phyloP scores from a whole-genome alignment of 2,797 vertebrate species.

The Melanogrammus aeglefinus region DNA sequence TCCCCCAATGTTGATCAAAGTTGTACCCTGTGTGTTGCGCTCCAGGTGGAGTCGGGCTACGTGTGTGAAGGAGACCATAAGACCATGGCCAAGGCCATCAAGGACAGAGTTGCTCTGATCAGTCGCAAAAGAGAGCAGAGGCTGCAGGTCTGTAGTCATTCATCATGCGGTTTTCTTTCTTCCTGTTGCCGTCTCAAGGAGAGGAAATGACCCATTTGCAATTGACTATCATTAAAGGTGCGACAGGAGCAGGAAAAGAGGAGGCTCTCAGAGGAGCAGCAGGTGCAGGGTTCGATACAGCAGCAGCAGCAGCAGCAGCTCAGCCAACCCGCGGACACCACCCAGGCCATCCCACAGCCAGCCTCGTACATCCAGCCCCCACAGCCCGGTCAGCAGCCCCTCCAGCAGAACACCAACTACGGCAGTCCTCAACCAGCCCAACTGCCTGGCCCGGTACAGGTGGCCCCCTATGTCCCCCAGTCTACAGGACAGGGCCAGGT shows the following conservation, averaged over 20 bases:
- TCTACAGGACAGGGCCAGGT: conserved; percentile 64
- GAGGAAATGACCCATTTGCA: background rate
- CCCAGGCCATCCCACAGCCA: conserved; percentile 50
- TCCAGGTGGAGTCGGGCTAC: conserved; percentile 95
- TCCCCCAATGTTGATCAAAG: background rate
- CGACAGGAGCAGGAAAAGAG: conserved; percentile 92
- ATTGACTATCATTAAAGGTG: conserved; percentile 65
- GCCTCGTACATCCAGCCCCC: conserved; percentile 50
- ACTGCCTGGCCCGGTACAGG: conserved; percentile 42
- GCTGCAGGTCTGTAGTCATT: conserved; percentile 71
- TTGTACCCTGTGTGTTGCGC: conserved; percentile 10
- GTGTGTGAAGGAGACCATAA: conserved; percentile 97
- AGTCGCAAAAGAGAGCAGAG: conserved; percentile 92
- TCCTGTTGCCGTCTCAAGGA: background rate
- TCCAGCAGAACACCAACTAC: conserved; percentile 60
- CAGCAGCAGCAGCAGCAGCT: conserved; percentile 75
- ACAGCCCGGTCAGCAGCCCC: conserved; percentile 63
- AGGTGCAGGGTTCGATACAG: conserved; percentile 64
- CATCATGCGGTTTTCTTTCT: background rate
- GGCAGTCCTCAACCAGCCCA: conserved; percentile 52
- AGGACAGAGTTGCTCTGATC: conserved; percentile 95
- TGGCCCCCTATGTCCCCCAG: conserved; percentile 51
- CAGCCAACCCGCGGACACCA: conserved; percentile 47
- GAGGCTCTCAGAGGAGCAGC: conserved; percentile 83
- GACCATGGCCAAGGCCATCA: conserved; percentile 98